Percentiles rank a stretch among this genome's conserved stretches.
These are phyloP conservation scores for Brachionus rotundiformis DNA, from an alignment of 1,140 invertebrate genomes.

Conservation along the genomic window DNA sequence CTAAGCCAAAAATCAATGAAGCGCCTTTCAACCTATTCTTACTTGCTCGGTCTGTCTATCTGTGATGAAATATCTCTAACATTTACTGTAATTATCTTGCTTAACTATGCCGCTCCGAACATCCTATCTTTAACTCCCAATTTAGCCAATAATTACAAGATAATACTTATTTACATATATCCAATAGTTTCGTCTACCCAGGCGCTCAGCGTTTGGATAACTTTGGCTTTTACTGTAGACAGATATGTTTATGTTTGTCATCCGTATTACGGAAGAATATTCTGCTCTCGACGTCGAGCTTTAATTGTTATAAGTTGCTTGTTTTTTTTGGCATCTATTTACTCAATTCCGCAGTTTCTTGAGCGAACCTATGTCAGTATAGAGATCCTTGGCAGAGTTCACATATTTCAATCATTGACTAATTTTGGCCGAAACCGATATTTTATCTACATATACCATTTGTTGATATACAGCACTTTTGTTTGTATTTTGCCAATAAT, in stretches of 20 bases:
- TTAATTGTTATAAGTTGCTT: conserved; percentile 39
- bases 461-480: conserved; percentile 41
- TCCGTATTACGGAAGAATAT: conserved; percentile 60
- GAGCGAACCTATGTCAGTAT: conserved; percentile 22
- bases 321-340: conserved; percentile 14
- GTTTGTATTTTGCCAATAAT: conserved; percentile 32
- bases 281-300: conserved; percentile 57
- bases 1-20: conserved; percentile 59
- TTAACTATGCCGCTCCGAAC: neutral
- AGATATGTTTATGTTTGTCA: conserved; percentile 65
- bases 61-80: conserved; percentile 56
- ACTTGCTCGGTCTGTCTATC: conserved; percentile 60
- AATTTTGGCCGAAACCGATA: conserved; percentile 1
- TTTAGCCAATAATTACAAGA: conserved; percentile 33
- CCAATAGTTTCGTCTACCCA: conserved; percentile 56
- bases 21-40: conserved; percentile 61
- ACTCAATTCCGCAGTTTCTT: conserved; percentile 42
- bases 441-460: conserved; percentile 46
- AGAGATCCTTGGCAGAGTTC: neutral
- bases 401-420: conserved; percentile 45
- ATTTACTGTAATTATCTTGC: conserved; percentile 29
- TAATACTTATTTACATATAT: conserved; percentile 39
- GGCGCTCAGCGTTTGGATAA: conserved; percentile 64
- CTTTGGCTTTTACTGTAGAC: conserved; percentile 64
- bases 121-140: neutral